These are phyloP conservation scores for Lysandra coridon DNA, from an alignment of 2,888 invertebrate genomes.

Conservation along the genomic window DNA sequence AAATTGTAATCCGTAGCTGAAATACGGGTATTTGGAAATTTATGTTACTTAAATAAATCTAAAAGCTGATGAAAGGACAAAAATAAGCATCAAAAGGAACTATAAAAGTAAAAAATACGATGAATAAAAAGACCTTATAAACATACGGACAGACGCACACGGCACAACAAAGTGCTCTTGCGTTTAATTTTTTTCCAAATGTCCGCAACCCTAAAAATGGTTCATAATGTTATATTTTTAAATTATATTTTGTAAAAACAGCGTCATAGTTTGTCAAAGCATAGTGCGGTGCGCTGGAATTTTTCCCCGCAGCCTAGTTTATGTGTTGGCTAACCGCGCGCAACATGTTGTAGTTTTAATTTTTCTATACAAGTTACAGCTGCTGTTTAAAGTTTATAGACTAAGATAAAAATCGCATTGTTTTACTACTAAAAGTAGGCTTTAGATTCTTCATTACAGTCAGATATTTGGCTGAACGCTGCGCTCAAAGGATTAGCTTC, in stretches of 20 bases:
- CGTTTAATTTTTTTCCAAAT: too few relatives aligned
- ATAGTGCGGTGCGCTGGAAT: background rate
- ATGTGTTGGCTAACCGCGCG: background rate
- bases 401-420: background rate
- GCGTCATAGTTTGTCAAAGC: background rate
- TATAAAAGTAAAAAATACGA: background rate
- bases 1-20: background rate
- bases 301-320: conserved; percentile 18
- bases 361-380: background rate
- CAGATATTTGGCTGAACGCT: too few relatives aligned
- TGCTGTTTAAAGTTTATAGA: background rate
- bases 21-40: background rate
- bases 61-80: background rate
- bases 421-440: background rate
- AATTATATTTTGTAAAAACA: background rate
- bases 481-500: too few relatives aligned
- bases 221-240: background rate
- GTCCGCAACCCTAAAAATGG: too few relatives aligned
- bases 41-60: background rate
- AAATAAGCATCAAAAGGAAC: background rate
- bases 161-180: too few relatives aligned
- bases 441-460: background rate
- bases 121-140: too few relatives aligned
- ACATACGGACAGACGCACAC: too few relatives aligned
- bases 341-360: background rate